Base-by-base conservation (phyloP, 2,888 invertebrate species). In the Agonopterix alstromeriana region DNA sequence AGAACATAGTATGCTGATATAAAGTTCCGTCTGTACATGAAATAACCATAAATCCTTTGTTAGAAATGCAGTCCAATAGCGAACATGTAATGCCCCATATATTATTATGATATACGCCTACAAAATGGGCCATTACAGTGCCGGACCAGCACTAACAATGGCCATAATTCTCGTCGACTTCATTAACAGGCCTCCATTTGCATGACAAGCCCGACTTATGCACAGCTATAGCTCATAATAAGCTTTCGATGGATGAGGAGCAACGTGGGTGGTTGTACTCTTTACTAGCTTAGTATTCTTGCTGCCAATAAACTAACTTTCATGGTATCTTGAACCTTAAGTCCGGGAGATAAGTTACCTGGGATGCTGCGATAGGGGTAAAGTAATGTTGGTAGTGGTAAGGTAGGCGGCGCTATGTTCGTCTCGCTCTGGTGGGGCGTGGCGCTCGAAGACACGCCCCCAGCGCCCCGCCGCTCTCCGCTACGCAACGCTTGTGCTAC, bases 131-230 rank as follows among this genome's bases (percentile, higher is more conserved):
- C 77, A 86, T 87, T 85, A 78, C 70, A 70, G 65, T 69, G 73
- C 75, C 71, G 76, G 76, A 70, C 75, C 75, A 77, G 84, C 85
- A 79, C 74, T 84, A 83, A 85, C 87, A 86, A 86, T 79, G 78
- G 70, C 84, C 78, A 87, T 87, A 87, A 86, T 85, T 87, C 87
- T 85, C 79, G 73, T 78, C 76, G 81, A 78, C 85, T 87, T 87
- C 87, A 87, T 87, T 87, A 86, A 82, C 86, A 86, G 86, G 79
- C 85, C 78, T 81, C 86, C 86, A 87, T 87, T 87, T 87, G 86
- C 86, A 86, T 86, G 86, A 84, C 85, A 86, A 74, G 72, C 73
- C 70, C 71, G 61, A 77, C 67, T 67, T 73, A 71, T 64, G 64
- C 71, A 76, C 67, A 72, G 57, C 70, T 75, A 75, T 72, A 81